Base-by-base conservation (phyloP, 1,140 invertebrate species). In the Aphelenchoides avenae region DNA sequence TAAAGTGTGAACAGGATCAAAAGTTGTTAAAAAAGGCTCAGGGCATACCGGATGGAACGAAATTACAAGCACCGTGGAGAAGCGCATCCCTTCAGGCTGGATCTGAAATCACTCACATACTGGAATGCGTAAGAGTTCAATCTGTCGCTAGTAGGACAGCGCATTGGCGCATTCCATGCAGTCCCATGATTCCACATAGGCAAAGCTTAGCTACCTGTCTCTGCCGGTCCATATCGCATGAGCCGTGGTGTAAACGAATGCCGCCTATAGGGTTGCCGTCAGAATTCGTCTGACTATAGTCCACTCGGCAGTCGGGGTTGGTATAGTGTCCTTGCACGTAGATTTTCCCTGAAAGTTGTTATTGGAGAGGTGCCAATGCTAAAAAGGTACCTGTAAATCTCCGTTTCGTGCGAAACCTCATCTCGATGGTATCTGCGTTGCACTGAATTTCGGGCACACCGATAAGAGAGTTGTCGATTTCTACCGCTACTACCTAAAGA, bases 161-260 rank as follows among this genome's bases (percentile, higher is more conserved):
- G 18, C 6, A 50, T 6, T 20, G 15, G 4, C 15, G 18, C 18
- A 18, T 44, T 24, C 5, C 9, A 46, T 13, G 29, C 27, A 48
- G 40, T 46, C 11, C 20, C 20, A n/a, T 48, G 9, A 31, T 48
- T 41, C 11, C 15, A 26, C 40, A 41, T 22, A 41, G 6, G 26
- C 20, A 2, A 41, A 42, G 29, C 1, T 42, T 13, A 42, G 29
- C 27, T 41, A 31, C 22, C 15, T 15, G 11, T 20, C 75, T 46
- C 42, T 76, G 71, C 47, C 73, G 24, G 30, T 77, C 67, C 73
- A 75, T 75, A 48, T 75, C 71, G 44, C 73, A 75, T 1, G 68
- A 64, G 5, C 73, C 73, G 46, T 75, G 73, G 50, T 68, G 68
- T 13, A 75, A 51, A 52, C 53, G 44, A 26, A 75, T 75, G 3